Base-by-base conservation (phyloP, 1,140 invertebrate species). In the Harpegnathos saltator region DNA sequence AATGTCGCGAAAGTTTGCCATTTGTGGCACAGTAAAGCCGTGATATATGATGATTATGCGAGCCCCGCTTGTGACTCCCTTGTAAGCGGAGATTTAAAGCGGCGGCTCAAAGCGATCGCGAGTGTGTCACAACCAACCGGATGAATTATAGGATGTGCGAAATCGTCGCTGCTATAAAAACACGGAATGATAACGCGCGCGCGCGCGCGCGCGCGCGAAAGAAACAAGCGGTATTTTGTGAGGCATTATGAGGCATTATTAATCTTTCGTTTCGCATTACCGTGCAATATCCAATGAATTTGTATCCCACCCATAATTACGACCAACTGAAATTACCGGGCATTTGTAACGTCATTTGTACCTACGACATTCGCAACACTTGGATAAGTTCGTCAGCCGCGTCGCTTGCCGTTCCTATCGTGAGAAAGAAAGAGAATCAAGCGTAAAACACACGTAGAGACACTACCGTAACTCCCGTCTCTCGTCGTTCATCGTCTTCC, bases 31-130 rank as follows among this genome's bases (percentile, higher is more conserved):
- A 14, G 33, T 19, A 66, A 72, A 81, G 52, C 61, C 48, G 19
- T 62, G 82, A 81, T 62, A 50, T 66, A 86, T 29, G 61, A 19
- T 52, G 59, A 84, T 84, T 56, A 62, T 72, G 52, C 5, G 19
- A 59, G 19, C 38, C 69, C 74, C 29, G n/a, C 26, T 12, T 33
- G 38, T 63, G 56, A 74, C 1, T 71, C 50, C 58, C 63, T 44
- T 44, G 59, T 69, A 73, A 77, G 54, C 71, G 66, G 63, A 86
- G 80, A 78, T 83, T 87, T 84, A 78, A 86, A 62, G 52, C 85
- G 68, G 73, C 85, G 83, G 48, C 24, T 22, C 71, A 66, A 86
- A 71, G 33, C 33, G 68, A 86, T 86, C 66, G 71, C 69, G 29
- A 38, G 22, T 73, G 22, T 73, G 52, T 52, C 73, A 50, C 82